Evolutionary conservation across 2,113 vertebrate genomes (phyloP), one percentile per base, ranked within the genome.

Genomic region (Oophaga pumilio): DNA sequence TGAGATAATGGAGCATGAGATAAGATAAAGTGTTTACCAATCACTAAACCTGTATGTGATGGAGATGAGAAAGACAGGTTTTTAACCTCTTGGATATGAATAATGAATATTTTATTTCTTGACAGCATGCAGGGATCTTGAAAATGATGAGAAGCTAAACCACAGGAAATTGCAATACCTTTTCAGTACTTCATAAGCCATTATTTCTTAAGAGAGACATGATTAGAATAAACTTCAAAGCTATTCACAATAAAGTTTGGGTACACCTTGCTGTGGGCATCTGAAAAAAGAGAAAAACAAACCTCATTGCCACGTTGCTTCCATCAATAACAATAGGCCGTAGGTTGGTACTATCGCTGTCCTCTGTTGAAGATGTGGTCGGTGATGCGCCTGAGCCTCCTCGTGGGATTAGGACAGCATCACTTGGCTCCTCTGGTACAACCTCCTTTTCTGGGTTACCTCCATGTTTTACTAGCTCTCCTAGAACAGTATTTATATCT

Each of bases 301-400:
- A 99, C 98, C 97, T 99, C 96, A 99, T 99, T 88, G 98, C 98
- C 87, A 99, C 97, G 10, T 99, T 99, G 94, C 98, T 99, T 59
- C 98, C 98, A 0, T 99, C 98, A 56, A 99, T 98, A 8, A 99
- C 96, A 52, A 99, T 89, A 0, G 97, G 96, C 78, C 95, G 96
- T 89, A 99, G 89, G 78, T 95, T 95, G 6, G 90, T 89, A 24
- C 94, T 90, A 0, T 92, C 90, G 0, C 90, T 83, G 11, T 94
- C 93, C 1, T 92, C 93, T 0, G 89, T 43, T 0, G 57, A 4
- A 15, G 91, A 52, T 0, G 89, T 87, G 13, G 91, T 89, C 85
- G 33, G 15, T 80, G 92, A 94, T 73, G 91, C 92, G 5, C 90
- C 88, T 10, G 91, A 88, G 0, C 93, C 93, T 0, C 94, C 94